Evolutionary conservation across 2,113 vertebrate species (phyloP), one percentile per base, ranked within the genome.

Genomic region (Mohoua ochrocephala): DNA sequence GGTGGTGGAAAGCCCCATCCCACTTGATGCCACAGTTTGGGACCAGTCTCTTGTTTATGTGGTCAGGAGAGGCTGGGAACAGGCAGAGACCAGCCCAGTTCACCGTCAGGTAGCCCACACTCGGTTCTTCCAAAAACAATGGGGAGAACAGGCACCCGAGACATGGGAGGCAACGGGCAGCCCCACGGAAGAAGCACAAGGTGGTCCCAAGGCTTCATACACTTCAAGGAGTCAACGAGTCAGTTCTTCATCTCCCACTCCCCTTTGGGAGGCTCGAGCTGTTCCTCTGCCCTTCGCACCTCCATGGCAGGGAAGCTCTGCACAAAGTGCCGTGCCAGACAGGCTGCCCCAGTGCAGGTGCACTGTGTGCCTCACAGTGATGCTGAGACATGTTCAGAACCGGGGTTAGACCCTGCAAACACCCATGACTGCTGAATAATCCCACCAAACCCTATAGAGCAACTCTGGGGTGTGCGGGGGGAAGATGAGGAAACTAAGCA

Each of bases 1-100:
- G 88, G 76, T 3, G 45, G 71, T 95, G 47, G 88, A 94, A 96
- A 96, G 53, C 63, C 91, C 91, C 89, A 89, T 20, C 33, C 76
- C 71, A 50, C 52, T 61, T 15, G 59, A 74, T 50, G 83, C 59
- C 71, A 91, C 20, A 41, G 60, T 67, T 47, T 76, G 64, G 59
- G 73, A 74, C 54, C 37, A 60, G n/a, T 37, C n/a, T 87, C 35
- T 77, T 70, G 53, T 90, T 96, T 77, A 61, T 0, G 2, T 56
- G 86, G 68, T 50, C 76, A 86, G 79, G 37, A 83, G 53, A 69
- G 67, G 63, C 63, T 97, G 84, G 59, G 77, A 94, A 95, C 5
- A 24, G 42, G 59, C 76, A 89, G 67, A 69, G 33, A 45, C 54
- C 37, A 83, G 33, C 45, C 49, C 75, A n/a, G 63, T 22, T 86